Conservation (phyloP, 2,113 vertebrate species). For the Miniopterus natalensis region DNA sequence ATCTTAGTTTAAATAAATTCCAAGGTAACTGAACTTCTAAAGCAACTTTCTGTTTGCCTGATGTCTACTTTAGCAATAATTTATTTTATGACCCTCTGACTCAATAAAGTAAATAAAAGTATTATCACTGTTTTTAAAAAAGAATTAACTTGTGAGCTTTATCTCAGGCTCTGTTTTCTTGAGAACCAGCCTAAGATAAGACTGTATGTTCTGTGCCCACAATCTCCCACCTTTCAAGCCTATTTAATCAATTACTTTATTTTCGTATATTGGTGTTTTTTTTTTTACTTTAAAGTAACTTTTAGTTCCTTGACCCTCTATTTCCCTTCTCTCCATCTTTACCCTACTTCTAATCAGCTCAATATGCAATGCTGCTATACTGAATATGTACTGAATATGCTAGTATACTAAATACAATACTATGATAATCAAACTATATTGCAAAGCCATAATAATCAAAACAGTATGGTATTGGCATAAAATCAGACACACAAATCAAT, state of each 20-base stretch:
- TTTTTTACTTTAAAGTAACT: neutral
- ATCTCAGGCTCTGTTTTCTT: neutral
- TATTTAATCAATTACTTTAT: neutral
- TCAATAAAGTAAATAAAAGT: neutral
- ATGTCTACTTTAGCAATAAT: neutral
- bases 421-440: neutral
- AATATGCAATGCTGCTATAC: neutral
- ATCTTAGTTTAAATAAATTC: neutral
- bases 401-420: neutral
- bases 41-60: neutral
- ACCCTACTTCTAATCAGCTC: neutral
- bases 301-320: neutral
- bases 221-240: neutral
- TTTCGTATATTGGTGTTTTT: neutral
- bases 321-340: neutral
- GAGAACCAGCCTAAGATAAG: neutral
- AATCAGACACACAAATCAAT: neutral
- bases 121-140: neutral
- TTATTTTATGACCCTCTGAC: neutral
- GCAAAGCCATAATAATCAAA: neutral
- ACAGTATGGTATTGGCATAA: neutral
- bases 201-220: neutral
- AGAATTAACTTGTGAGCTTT: neutral
- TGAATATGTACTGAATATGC: neutral
- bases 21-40: neutral